Conservation (phyloP, 2,113 vertebrate genomes). For the Grus americana region DNA sequence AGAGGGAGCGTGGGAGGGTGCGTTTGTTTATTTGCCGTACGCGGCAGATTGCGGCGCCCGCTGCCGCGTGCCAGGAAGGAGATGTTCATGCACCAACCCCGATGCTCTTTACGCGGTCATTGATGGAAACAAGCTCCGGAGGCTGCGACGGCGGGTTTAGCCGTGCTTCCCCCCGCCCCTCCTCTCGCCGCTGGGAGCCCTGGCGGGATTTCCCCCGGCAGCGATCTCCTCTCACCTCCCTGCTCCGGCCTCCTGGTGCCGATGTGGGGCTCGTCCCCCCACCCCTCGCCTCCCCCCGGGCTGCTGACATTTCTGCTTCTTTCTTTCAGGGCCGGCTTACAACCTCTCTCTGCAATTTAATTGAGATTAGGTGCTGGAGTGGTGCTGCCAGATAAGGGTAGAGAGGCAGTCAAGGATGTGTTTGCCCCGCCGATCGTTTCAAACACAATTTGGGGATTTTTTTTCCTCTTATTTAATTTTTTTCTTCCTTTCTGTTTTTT, state of each 20-base stretch:
- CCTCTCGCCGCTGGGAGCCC: not conserved
- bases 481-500: not conserved
- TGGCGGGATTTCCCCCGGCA: not conserved
- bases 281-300: accelerated
- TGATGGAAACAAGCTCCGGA: not conserved
- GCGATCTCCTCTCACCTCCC: not conserved
- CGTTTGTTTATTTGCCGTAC: not conserved
- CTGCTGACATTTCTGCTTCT: not conserved
- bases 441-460: not conserved
- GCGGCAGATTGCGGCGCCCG: not conserved
- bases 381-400: not conserved
- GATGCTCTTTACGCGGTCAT: not conserved
- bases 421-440: not conserved
- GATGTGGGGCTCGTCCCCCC: accelerated
- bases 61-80: not conserved
- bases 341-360: slow-evolving; percentile 17
- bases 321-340: not conserved
- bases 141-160: not conserved
- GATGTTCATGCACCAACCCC: not conserved
- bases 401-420: not conserved
- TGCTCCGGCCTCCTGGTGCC: not conserved
- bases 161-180: not conserved
- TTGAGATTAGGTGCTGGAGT: slow-evolving; percentile 1
- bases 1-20: not conserved
- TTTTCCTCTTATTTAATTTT: not conserved